Base-by-base conservation (phyloP, 1,140 invertebrate species). In the Anoplolepis gracilipes region DNA sequence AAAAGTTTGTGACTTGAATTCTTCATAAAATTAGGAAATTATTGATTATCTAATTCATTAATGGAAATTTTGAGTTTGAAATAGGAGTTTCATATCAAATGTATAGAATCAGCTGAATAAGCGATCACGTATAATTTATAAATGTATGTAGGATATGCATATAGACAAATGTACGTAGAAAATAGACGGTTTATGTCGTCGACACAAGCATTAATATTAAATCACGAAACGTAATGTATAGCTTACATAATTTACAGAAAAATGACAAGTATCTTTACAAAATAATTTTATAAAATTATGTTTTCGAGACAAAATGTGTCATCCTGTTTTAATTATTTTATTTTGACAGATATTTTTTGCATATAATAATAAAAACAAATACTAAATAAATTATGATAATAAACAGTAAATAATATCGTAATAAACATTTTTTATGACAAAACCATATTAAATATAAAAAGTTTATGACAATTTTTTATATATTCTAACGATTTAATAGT, bases 121-220 rank as follows among this genome's bases (percentile, higher is more conserved):
- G 4, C 22, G 53, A 61, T 39, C 28, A 76, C 36, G 30, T 75
- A 59, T 28, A 76, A 76, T 76, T 76, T 76, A 76, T 76, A 55
- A 76, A 22, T 76, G 25, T 76, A 33, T 22, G 6, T 25, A 61
- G 8, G 36, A 55, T 61, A 76, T 36, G 6, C 6, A 36, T 36
- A 36, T 36, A 36, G 3, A 36, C 6, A 36, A 4, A 36, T 36
- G 6, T 36, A 36, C 6, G 6, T 36, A 36, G 3, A 76, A 76
- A 61, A 39, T 16, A 76, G 11, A 55, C 55, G 55, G 33, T 61
- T 46, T 46, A 46, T 46, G 42, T 46, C 13, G 4, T 46, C 73
- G 33, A 76, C 59, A 61, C 25, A 61, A 61, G 22, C 73, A 76
- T 76, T 76, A 39, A 75, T 28, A 13, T 1, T 39, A 33, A 13